Base-by-base conservation (phyloP, 2,888 invertebrate species). In the Ennomos fuscantarius region DNA sequence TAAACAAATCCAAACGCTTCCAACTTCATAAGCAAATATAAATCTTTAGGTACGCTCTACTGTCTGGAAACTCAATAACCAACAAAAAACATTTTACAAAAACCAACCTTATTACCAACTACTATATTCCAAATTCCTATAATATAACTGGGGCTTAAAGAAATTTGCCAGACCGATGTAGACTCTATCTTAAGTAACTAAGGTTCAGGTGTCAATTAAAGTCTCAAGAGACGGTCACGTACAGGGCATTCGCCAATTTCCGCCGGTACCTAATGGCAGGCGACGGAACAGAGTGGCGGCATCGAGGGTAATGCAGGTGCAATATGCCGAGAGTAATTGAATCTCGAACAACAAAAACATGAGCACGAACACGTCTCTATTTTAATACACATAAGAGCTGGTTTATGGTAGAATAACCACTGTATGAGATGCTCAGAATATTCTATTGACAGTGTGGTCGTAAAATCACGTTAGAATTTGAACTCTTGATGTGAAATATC, bases 11-110 rank as follows among this genome's bases (percentile, higher is more conserved):
- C 55, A 55, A 48, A 54, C 49, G 45, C 41, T 34, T 36, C 51
- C 35, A 61, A 64, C 61, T 56, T 63, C 54, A 63, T 58, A 60
- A 59, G 55, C 55, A 56, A 56, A 40, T 55, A 55, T 61, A 59
- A 63, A 63, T 60, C 63, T 63, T 51, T 51, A 56, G 45, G 10
- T 36, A 49, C 55, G 36, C 54, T 48, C 45, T 51, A 50, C 51
- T 40, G 40, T 56, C 56, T 63, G 43, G 8, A 48, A 60, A 63
- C 60, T 55, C 50, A 55, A 63, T 60, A 60, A 55, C 39, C 42
- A 42, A 50, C 46, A n/a, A 10, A 32, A 1, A 13, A 12, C 35
- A 12, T 9, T 37, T 44, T 10, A 9, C 24, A 31, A 63, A 60
- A 47, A 24, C 9, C 37, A 48, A 59, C 55, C 47, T 45, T 48